These are phyloP conservation scores for Hyperopisus bebe DNA, from an alignment of 2,113 vertebrate genomes.

Conservation along the genomic window DNA sequence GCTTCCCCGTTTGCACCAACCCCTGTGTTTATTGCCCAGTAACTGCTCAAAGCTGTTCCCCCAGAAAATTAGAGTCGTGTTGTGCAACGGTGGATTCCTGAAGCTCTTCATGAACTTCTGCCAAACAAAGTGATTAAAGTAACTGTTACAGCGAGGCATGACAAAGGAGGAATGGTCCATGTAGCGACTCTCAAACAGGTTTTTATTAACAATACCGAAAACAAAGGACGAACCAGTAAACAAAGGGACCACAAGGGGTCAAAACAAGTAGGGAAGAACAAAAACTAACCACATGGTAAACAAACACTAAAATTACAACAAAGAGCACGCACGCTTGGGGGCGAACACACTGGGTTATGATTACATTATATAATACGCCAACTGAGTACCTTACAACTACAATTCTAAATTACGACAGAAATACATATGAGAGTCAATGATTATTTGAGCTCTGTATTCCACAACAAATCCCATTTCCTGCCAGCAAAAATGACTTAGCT, in stretches of 20 bases:
- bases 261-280: neutral
- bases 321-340: neutral
- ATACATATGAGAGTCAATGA: neutral
- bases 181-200: neutral
- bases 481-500: neutral
- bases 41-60: slow-evolving; percentile 6
- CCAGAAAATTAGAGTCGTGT: neutral
- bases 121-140: neutral
- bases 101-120: neutral
- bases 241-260: neutral
- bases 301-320: neutral
- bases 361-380: neutral
- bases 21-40: slow-evolving; percentile 21
- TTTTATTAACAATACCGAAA: neutral
- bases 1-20: neutral
- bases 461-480: neutral
- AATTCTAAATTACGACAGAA: neutral
- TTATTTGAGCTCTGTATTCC: neutral
- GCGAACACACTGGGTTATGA: neutral
- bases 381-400: neutral
- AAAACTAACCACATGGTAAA: neutral
- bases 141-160: neutral
- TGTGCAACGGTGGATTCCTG: slow-evolving; percentile 17
- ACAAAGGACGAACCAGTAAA: neutral
- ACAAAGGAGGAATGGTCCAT: neutral